Evolutionary conservation across 1,140 invertebrate species (phyloP).

Genomic region (Stenopsyche tienmushanensis): DNA sequence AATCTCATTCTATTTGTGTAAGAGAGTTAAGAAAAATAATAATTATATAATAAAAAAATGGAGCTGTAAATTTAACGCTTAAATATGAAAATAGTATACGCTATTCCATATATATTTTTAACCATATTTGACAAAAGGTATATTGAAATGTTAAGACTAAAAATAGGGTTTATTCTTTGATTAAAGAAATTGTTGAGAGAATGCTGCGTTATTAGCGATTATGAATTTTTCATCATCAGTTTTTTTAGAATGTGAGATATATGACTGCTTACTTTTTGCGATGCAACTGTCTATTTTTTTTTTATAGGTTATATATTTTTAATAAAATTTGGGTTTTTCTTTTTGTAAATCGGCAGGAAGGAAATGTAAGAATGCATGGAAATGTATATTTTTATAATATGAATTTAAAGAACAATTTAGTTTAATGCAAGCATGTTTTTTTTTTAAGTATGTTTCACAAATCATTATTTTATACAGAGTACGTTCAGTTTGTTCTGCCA

Average conservation of each 20-base stretch:
- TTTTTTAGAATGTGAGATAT: constrained; percentile 13
- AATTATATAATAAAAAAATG: constrained; percentile 1
- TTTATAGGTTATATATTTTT: constrained; percentile 11
- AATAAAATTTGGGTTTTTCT: constrained; percentile 10
- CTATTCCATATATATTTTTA: constrained; percentile 43
- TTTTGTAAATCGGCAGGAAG: background rate
- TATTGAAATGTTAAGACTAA: constrained; percentile 42
- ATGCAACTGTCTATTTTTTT: constrained; percentile 11
- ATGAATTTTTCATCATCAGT: constrained; percentile 3
- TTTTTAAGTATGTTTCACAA: background rate
- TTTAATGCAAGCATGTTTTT: constrained; percentile 7
- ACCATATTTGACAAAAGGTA: constrained; percentile 41
- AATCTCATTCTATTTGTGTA: constrained; percentile 36
- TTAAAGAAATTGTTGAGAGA: constrained; percentile 40
- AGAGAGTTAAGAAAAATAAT: constrained; percentile 22
- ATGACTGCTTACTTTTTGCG: constrained; percentile 14
- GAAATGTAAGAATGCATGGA: background rate
- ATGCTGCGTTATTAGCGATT: constrained; percentile 37
- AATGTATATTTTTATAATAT: constrained; percentile 25
- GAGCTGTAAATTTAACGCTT: constrained; percentile 41
- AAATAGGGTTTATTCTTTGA: constrained; percentile 42
- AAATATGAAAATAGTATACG: constrained; percentile 41
- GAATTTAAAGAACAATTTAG: constrained; percentile 17
- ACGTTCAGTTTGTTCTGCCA: background rate
- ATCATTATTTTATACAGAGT: background rate